Evolutionary conservation across 2,797 vertebrate genomes (phyloP).

Genomic region (Myioborus miniatus): DNA sequence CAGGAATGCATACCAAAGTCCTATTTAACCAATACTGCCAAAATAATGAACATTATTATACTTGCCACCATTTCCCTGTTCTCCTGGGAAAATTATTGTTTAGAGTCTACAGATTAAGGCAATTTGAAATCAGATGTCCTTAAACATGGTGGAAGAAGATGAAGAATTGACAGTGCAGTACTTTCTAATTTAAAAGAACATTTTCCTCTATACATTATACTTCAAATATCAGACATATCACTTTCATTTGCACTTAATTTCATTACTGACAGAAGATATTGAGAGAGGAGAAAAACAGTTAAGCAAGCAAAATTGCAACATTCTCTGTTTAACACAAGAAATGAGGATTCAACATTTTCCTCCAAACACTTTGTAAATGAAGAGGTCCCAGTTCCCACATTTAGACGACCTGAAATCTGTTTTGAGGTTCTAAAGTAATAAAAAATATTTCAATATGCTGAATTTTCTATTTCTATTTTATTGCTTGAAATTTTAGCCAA

Average conservation of each 20-base stretch:
- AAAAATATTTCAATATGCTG: not conserved
- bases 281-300: not conserved
- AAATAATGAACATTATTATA: not conserved
- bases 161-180: not conserved
- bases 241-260: constrained; percentile 6
- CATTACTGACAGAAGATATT: not conserved
- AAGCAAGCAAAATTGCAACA: not conserved
- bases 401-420: not conserved
- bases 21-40: not conserved
- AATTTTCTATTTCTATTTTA: not conserved
- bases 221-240: not conserved
- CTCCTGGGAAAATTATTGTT: not conserved
- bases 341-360: not conserved
- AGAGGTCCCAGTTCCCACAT: not conserved
- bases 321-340: not conserved
- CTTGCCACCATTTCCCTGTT: not conserved
- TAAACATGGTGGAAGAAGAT: not conserved
- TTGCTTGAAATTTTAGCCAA: not conserved
- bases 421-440: not conserved
- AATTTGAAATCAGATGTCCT: not conserved
- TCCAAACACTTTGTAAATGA: not conserved
- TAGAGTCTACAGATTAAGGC: not conserved
- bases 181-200: not conserved
- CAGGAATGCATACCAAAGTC: not conserved
- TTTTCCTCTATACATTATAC: not conserved